A percentile compares a stretch with the other conserved stretches of the same genome.
These are phyloP conservation scores for Anoplopoma fimbria DNA, from an alignment of 2,113 vertebrate genomes.

Conservation along the genomic window DNA sequence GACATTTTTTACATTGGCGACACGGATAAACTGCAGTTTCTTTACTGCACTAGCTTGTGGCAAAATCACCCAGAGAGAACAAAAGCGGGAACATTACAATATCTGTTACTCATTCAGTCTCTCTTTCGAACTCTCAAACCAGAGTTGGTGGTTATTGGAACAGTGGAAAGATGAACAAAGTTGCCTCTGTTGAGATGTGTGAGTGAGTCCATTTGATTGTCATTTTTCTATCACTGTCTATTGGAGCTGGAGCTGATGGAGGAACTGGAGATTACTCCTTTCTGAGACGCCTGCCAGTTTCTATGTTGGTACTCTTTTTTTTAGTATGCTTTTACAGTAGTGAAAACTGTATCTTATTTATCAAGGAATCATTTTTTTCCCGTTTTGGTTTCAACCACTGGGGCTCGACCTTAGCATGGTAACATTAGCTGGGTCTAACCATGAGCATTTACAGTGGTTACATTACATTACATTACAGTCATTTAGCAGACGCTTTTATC, in stretches of 20 bases:
- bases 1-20: neutral
- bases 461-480: no score
- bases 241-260: neutral
- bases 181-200: no score
- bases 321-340: neutral
- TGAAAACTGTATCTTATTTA: neutral
- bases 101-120: neutral
- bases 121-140: neutral
- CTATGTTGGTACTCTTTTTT: neutral
- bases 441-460: neutral
- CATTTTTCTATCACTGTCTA: neutral
- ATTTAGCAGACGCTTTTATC: no score
- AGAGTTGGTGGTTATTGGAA: neutral
- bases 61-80: neutral
- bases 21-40: neutral
- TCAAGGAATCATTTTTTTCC: neutral
- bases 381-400: neutral
- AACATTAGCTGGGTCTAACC: neutral
- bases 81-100: neutral
- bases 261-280: neutral
- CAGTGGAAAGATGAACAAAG: no score
- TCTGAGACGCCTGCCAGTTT: no score
- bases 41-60: neutral
- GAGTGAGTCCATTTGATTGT: no score
- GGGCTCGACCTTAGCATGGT: neutral